Base-by-base conservation (phyloP, 2,888 invertebrate genomes). In the Meteorus colon region DNA sequence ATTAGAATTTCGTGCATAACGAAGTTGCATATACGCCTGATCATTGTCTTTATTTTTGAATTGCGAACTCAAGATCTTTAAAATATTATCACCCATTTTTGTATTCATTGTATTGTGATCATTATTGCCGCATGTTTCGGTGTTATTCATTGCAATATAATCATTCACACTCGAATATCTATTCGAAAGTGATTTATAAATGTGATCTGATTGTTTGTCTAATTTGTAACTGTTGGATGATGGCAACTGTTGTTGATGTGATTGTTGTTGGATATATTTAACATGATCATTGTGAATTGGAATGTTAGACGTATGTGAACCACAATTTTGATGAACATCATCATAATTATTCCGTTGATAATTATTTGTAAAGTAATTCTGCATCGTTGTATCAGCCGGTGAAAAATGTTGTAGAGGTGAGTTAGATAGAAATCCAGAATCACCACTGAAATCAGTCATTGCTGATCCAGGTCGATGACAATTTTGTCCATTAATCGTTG, bases 371-470 rank as follows among this genome's bases (percentile, higher is more conserved):
- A 85, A 85, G 75, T 84, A 87, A 78, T 86, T 86, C 48, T 88
- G 87, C 45, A 88, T 63, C 27, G 81, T 74, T 16, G 82, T 83
- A 24, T 89, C 88, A n/a, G 83, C 84, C 0, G 89, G 85, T 27
- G 89, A 89, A 66, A 86, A 89, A 75, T 88, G 88, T 74, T 89
- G 89, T 24, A 87, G 78, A 5, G 88, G 84, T 3, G 89, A 88
- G 68, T 87, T 88, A 4, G 87, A 85, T 29, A 86, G 77, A 74
- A 89, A 89, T 45, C 86, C 85, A n/a, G 88, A 86, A 78, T 89
- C 88, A 2, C 79, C 82, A 76, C 83, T 86, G 14, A 87, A 82
- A 75, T 89, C 88, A 76, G 87, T 88, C 86, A 89, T 86, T 68
- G 88, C 83, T 10, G 89, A 86, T 24, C 83, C 84, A 41, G 87